phyloP scores from a whole-genome alignment of 2,797 vertebrate genomes.

The Siniperca scherzeri region DNA sequence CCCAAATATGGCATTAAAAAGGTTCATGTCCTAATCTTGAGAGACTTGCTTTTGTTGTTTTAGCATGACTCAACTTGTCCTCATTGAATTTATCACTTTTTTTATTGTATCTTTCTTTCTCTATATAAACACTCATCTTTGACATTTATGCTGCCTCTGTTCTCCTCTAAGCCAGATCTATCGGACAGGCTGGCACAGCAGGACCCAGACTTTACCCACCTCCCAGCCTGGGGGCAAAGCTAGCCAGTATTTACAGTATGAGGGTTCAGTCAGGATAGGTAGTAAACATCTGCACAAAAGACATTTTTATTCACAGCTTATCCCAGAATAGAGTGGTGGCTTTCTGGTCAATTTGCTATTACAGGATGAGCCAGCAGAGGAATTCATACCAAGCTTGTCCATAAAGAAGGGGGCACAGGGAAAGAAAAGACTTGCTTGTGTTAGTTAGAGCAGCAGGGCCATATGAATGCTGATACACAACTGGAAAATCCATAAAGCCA shows the following conservation, averaged over 20 bases:
- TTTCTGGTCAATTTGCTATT: conserved; percentile 83
- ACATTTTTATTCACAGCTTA: conserved; percentile 72
- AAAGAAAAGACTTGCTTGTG: conserved; percentile 79
- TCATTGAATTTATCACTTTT: conserved; percentile 25
- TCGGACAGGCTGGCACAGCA: conserved; percentile 40
- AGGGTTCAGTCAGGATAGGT: conserved; percentile 57
- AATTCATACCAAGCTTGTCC: conserved; percentile 76
- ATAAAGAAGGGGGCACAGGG: conserved; percentile 68
- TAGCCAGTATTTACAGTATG: conserved; percentile 57
- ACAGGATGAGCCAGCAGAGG: conserved; percentile 77
- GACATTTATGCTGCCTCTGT: conserved; percentile 23
- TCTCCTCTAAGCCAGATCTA: conserved; percentile 20
- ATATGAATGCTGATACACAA: conserved; percentile 75
- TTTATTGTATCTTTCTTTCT: conserved; percentile 5
- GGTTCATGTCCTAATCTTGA: neutral
- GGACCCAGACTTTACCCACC: conserved; percentile 54
- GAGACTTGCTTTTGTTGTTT: conserved; percentile 9
- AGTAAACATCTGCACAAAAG: conserved; percentile 72
- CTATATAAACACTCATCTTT: conserved; percentile 24
- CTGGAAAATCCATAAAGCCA: conserved; percentile 87
- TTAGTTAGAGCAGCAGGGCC: conserved; percentile 74
- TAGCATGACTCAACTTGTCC: conserved; percentile 18
- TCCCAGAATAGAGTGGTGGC: conserved; percentile 78
- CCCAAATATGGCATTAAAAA: conserved; percentile 14
- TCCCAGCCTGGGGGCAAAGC: conserved; percentile 51